Evolutionary conservation across 2,888 invertebrate species (phyloP), one percentile per base, ranked within the genome.

Genomic region (Mesorhabditis sp.): DNA sequence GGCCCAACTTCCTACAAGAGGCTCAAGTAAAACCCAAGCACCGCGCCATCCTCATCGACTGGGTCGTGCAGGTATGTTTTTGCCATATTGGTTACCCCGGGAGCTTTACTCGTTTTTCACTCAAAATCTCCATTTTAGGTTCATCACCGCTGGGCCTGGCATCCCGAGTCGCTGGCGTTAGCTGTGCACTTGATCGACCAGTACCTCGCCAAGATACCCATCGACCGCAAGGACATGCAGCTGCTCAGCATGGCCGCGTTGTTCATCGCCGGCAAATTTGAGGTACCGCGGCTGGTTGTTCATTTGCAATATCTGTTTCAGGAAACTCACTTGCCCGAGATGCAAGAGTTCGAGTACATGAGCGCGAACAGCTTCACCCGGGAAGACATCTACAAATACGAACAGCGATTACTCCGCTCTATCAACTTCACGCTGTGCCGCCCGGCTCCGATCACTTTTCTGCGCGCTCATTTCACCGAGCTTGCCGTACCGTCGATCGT

Each of bases 31-130:
- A 10, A 50, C 10, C 10, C 7, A 50, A 50, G 58, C 7, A 13
- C 10, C 58, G 58, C 7, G 58, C 58, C 58, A 50, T 50, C 7
- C n/a, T 50, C 10, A n/a, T 50, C n/a, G 58, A 50, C n/a, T 50
- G 58, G 58, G n/a, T 50, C n/a, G 58, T 50, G 7, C 58, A 50
- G 58, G 58, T 50, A n/a, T 13, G 58, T 50, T 50, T 50, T 50
- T 50, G 7, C 58, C 7, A 10, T 50, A 50, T 10, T 50, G n/a
- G 58, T 50, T 50, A 50, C 50, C 6, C 50, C 58, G n/a, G 58
- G 7, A 2, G 58, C 10, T 13, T 10, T n/a, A 50, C 58, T 50
- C 58, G n/a, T 13, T 50, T n/a, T 50, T n/a, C 7, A 13, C 1
- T 50, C 1, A 50, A 50, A 50, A n/a, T 2, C n/a, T 50, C 58